A percentile compares a stretch with the other conserved stretches of the same genome.
These are phyloP conservation scores for Gallinago stenura DNA, from an alignment of 2,797 vertebrate species.

Conservation along the genomic window DNA sequence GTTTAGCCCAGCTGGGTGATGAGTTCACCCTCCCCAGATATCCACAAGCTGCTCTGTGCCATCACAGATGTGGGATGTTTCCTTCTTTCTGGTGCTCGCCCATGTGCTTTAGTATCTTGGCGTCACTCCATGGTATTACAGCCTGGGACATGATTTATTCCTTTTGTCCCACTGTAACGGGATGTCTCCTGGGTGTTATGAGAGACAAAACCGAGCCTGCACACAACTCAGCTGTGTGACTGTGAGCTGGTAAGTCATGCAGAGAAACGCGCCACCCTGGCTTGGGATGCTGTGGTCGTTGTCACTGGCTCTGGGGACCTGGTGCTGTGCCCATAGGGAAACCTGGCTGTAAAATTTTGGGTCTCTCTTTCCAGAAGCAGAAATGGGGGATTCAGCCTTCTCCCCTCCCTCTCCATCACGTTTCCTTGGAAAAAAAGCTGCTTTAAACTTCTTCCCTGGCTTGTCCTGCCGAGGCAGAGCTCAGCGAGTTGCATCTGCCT, in stretches of 20 bases:
- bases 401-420: not conserved
- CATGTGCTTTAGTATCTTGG: not conserved
- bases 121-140: not conserved
- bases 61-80: not conserved
- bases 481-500: slow-evolving; percentile 61
- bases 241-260: not conserved
- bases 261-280: not conserved
- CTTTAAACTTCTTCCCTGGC: slow-evolving; percentile 46
- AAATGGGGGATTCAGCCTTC: not conserved
- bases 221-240: not conserved
- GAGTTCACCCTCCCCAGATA: not conserved
- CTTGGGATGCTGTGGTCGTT: not conserved
- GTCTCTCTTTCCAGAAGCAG: not conserved
- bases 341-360: not conserved
- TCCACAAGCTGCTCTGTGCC: rapidly evolving
- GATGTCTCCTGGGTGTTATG: not conserved
- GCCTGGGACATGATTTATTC: not conserved
- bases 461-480: slow-evolving; percentile 38
- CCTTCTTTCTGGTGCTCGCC: not conserved
- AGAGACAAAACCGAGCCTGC: not conserved
- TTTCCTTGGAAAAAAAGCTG: slow-evolving; percentile 45
- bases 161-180: not conserved
- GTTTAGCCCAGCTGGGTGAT: not conserved
- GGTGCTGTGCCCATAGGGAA: not conserved
- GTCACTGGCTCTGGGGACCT: not conserved